Evolutionary conservation across 2,797 vertebrate species (phyloP), one percentile per base, ranked within the genome.

Genomic region (Oryzias sinensis): DNA sequence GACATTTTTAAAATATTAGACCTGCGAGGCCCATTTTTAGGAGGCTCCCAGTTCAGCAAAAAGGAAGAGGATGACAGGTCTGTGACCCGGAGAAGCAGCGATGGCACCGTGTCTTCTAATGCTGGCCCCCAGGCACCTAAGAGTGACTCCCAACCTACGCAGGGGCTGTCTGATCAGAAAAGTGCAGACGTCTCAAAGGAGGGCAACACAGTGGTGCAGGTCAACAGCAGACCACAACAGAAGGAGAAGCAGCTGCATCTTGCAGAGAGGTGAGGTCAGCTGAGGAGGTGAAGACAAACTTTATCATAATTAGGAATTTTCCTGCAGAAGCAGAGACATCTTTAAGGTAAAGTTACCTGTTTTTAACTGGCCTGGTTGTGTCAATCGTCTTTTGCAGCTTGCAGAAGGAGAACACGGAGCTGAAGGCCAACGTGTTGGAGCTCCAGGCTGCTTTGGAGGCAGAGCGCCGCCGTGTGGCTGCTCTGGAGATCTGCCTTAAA

Each of bases 321-420:
- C 20, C 20, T 22, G 20, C 20, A 22, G 20, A 22, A 22, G 20
- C 20, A 22, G 20, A 22, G 20, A 22, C 3, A 22, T 22, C 2
- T 22, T 22, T 22, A 2, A 22, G 20, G 20, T 22, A 22, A 22
- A 22, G 27, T 6, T 6, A 27, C 27, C 6, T 7, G 27, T 27
- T 27, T 27, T 27, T 37, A 37, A 37, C 33, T 37, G 29, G 29
- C 8, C 29, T 33, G 29, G 3, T 37, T 9, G 11, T 11, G 27
- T 27, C 27, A 6, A 5, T 1, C 7, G 17, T 47, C 15, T 72
- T 33, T 55, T 33, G 6, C 87, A 99, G 97, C 52, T 88, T 97
- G 4, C 90, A 93, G 62, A 89, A 92, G 74, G 93, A 94, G 67
- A 98, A 96, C 79, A 91, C 84, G 1, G 94, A 98, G 0, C 90